phyloP scores from a whole-genome alignment of 2,888 invertebrate genomes.

The Rotaria sp. region DNA sequence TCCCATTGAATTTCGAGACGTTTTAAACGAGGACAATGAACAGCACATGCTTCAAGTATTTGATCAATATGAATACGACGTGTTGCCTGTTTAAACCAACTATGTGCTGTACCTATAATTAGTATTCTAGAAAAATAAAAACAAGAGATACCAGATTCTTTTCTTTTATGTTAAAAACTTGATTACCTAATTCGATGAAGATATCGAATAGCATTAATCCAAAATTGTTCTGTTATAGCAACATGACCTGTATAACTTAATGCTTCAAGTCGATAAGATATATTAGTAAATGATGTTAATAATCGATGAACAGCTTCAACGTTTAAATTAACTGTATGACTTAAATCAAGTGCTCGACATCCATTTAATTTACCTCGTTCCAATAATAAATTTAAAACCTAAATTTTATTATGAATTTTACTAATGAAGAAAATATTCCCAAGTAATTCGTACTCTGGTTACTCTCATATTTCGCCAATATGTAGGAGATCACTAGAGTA shows the following conservation, averaged over 20 bases:
- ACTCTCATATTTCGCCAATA: too few species aligned
- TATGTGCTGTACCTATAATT: conserved; percentile 91
- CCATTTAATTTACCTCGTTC: conserved; percentile 70
- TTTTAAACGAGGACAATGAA: conserved; percentile 77
- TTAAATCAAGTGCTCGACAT: conserved; percentile 80
- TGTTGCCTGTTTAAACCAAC: conserved; percentile 87
- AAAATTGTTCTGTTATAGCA: conserved; percentile 92
- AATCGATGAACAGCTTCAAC: conserved; percentile 87
- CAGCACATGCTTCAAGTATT: conserved; percentile 91
- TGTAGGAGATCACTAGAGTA: too few species aligned
- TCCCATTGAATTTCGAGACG: conserved; percentile 94
- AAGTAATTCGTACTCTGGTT: too few species aligned
- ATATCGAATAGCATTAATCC: conserved; percentile 86
- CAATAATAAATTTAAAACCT: conserved; percentile 64
- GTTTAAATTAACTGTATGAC: conserved; percentile 84
- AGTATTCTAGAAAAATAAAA: conserved; percentile 66
- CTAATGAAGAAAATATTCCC: too few species aligned
- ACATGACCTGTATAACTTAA: conserved; percentile 87
- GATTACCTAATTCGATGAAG: conserved; percentile 77
- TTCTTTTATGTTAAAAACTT: background rate
- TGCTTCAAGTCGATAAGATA: conserved; percentile 68
- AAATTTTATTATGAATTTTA: background rate
- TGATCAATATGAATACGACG: conserved; percentile 74
- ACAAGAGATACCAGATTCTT: background rate
- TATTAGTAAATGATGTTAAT: conserved; percentile 74